These are phyloP conservation scores for Strigops habroptila DNA, from an alignment of 2,113 vertebrate genomes.

Conservation along the genomic window DNA sequence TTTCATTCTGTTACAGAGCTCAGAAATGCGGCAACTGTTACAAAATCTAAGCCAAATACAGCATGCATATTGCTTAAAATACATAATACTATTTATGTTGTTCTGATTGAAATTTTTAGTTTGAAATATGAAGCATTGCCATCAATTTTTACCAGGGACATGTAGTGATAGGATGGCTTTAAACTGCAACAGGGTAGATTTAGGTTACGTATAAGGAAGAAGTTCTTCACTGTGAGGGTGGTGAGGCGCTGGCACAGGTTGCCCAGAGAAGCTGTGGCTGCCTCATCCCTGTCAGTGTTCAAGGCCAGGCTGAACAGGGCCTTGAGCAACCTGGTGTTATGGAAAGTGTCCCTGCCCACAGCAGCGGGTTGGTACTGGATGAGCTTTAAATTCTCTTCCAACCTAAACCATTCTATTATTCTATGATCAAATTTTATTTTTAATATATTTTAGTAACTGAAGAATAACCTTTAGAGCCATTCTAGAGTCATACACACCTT, in stretches of 20 bases:
- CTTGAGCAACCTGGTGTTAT: neutral
- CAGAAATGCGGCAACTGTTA: neutral
- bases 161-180: neutral
- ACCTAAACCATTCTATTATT: neutral
- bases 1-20: neutral
- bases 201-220: neutral
- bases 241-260: neutral
- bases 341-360: neutral
- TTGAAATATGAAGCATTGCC: neutral
- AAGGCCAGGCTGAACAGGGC: neutral
- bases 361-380: neutral
- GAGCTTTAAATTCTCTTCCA: neutral
- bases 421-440: neutral
- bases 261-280: neutral
- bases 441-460: neutral
- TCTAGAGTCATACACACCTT: neutral
- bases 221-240: neutral
- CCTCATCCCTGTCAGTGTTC: neutral
- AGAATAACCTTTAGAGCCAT: neutral
- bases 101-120: neutral
- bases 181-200: neutral
- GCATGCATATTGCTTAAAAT: neutral
- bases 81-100: neutral
- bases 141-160: neutral
- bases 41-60: neutral